A percentile compares a stretch with the other conserved stretches of the same genome.
Conservation (phyloP, 1,140 invertebrate genomes). For the Spodoptera litura region DNA sequence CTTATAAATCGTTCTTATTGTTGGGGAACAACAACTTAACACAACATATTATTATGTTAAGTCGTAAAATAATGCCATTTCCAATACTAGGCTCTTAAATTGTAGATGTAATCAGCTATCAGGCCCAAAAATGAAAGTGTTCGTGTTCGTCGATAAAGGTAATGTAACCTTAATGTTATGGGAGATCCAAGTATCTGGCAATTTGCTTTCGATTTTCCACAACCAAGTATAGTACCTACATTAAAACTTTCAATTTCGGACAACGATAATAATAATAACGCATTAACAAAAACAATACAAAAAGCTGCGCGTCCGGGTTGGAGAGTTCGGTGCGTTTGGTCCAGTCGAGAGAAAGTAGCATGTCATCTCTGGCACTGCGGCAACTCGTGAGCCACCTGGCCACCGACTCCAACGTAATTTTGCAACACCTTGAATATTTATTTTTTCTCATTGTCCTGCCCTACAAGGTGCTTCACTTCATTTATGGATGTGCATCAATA, state of each 20-base stretch:
- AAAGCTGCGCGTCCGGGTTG: slow-evolving; percentile 71
- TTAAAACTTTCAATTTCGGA: slow-evolving; percentile 77
- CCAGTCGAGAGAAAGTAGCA: slow-evolving; percentile 75
- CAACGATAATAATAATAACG: slow-evolving; percentile 72
- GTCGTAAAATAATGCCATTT: slow-evolving; percentile 2
- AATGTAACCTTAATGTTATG: slow-evolving; percentile 56
- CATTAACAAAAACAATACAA: slow-evolving; percentile 80
- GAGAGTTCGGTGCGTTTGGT: slow-evolving; percentile 55
- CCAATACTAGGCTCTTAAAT: slow-evolving; percentile 36
- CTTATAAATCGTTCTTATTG: background rate
- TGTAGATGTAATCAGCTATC: slow-evolving; percentile 42
- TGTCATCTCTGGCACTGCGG: slow-evolving; percentile 62
- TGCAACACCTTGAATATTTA: slow-evolving; percentile 72
- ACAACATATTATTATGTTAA: background rate
- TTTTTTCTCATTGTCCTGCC: slow-evolving; percentile 59
- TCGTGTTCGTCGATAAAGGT: slow-evolving; percentile 40
- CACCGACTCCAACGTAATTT: slow-evolving; percentile 55
- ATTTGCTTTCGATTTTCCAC: slow-evolving; percentile 72
- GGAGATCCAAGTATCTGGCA: slow-evolving; percentile 45
- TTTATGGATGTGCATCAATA: slow-evolving; percentile 52
- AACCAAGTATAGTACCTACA: slow-evolving; percentile 59
- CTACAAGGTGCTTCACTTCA: slow-evolving; percentile 35
- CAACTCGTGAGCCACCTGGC: slow-evolving; percentile 50
- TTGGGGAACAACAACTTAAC: too few species aligned
- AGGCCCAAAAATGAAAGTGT: slow-evolving; percentile 55